Base-by-base conservation (phyloP, 2,888 invertebrate species). In the Opisthograptis luteolata region DNA sequence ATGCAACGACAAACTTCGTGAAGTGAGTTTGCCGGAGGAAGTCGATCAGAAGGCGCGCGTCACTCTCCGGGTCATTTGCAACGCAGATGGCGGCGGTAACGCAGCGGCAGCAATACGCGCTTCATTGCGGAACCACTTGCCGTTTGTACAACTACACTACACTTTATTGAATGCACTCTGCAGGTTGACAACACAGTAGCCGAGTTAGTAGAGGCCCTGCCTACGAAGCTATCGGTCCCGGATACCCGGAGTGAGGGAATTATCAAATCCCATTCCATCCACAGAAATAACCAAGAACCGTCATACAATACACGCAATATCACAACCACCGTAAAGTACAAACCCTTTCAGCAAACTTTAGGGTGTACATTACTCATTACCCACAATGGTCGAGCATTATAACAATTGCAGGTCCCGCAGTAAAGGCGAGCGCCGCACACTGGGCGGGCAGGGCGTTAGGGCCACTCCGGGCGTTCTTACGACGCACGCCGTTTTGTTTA, bases 401-500 rank as follows among this genome's bases (percentile, higher is more conserved):
- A 24, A 31, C 31, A 31, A 15, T 31, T 17, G 31, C 31, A 31
- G 31, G 31, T 31, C 2, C 9, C 19, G 2, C 7, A 3, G 10
- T 9, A 1, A 7, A 25, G 28, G 13, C 28, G 13, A 5, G 17
- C 20, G 20, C 10, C 32, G n/a, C 15, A 17, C 15, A 31, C 17
- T 15, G n/a, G n/a, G n/a, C 4, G 10, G 13, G 8, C 10, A 14
- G 7, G 34, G 13, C 10, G 13, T 34, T 17, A 35, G 19, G 34
- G 20, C 3, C 43, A 13, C 27, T 4, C 19, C 14, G 15, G 10
- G n/a, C 17, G 31, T 15, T 22, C 35, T 14, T 35, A 35, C 22
- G 22, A 15, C 9, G 14, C 15, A 14, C 14, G 35, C 19, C 35
- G 22, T 35, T 35, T 35, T 35, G 22, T 35, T 12, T 12, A 22